Percentiles rank a stretch among this genome's conserved stretches.
Conservation (phyloP, 2,888 invertebrate genomes). For the Tortricodes alternella region DNA sequence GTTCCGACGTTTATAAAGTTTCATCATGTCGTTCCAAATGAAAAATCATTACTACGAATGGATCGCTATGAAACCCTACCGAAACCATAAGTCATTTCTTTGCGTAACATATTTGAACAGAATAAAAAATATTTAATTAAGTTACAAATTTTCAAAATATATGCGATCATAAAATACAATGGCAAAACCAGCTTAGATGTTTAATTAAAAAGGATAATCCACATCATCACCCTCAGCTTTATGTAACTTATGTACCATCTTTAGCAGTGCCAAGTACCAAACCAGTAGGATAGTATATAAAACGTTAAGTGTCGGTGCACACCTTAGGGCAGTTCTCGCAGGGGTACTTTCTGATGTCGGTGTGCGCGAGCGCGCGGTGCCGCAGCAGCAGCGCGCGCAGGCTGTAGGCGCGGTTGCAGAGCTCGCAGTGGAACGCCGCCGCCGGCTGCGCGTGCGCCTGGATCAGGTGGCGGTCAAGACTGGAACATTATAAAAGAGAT, state of each 20-base stretch:
- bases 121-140: too few species aligned
- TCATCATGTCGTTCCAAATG: background rate
- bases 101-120: background rate
- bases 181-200: too few species aligned
- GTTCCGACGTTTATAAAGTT: background rate
- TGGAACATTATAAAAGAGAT: conserved; percentile 68
- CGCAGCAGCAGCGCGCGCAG: conserved; percentile 91
- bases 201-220: too few species aligned
- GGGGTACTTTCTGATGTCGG: conserved; percentile 92
- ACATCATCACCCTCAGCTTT: too few species aligned
- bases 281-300: too few species aligned
- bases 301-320: conserved; percentile 46
- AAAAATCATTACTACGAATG: background rate
- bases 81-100: conserved; percentile 30
- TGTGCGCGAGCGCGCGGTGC: conserved; percentile 91
- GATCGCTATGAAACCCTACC: conserved; percentile 16
- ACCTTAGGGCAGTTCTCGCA: conserved; percentile 97
- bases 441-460: conserved; percentile 90
- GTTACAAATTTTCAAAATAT: too few species aligned
- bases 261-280: too few species aligned
- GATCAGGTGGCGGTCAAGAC: conserved; percentile 92
- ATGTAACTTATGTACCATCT: too few species aligned
- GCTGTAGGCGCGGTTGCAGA: conserved; percentile 91
- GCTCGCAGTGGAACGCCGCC: conserved; percentile 91
- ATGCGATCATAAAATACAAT: too few species aligned